Conservation (phyloP, 1,140 invertebrate species). For the Microplitis mediator region DNA sequence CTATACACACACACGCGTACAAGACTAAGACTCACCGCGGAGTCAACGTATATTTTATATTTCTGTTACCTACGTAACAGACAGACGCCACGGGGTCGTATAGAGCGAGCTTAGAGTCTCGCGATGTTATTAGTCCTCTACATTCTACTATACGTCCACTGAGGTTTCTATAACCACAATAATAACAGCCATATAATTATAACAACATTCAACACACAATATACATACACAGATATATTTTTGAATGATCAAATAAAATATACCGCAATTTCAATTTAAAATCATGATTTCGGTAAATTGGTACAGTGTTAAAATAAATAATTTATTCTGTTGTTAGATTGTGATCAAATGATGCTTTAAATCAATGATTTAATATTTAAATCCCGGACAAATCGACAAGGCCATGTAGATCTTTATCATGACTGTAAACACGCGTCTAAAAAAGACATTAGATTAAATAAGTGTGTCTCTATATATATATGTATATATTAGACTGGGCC, state of each 20-base stretch:
- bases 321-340: neutral
- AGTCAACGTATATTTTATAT: no score
- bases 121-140: constrained; percentile 28
- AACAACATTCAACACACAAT: neutral
- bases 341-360: neutral
- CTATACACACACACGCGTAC: no score
- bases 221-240: neutral
- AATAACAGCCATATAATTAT: no score
- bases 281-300: neutral
- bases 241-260: neutral
- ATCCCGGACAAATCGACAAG: neutral
- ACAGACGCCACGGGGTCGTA: constrained; percentile 8
- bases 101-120: neutral
- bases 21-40: no score
- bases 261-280: constrained; percentile 5
- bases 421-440: neutral
- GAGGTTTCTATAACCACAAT: no score
- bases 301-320: neutral
- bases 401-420: neutral
- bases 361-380: constrained; percentile 2
- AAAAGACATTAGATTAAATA: neutral
- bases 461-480: neutral
- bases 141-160: constrained; percentile 16
- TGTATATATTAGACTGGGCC: no score
- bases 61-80: no score